These are phyloP conservation scores for Lithophane semibrunnea DNA, from an alignment of 2,888 invertebrate species.

Conservation along the genomic window DNA sequence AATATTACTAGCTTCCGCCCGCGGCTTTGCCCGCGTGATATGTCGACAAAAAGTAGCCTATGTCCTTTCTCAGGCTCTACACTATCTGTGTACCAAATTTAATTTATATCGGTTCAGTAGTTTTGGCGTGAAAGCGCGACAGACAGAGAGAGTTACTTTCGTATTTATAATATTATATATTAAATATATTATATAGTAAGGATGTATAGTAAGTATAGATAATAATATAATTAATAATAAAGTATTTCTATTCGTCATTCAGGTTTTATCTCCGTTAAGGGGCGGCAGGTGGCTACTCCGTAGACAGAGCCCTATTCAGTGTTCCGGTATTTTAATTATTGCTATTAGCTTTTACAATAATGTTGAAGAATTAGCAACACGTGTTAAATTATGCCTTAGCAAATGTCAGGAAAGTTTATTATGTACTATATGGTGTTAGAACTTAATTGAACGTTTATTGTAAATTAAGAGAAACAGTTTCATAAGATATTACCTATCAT, in stretches of 20 bases:
- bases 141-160: too few relatives aligned
- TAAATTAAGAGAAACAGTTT: not conserved
- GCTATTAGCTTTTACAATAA: not conserved
- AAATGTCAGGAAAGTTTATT: conserved; percentile 14
- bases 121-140: too few relatives aligned
- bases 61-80: too few relatives aligned
- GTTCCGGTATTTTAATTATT: conserved; percentile 28
- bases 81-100: too few relatives aligned
- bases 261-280: not conserved
- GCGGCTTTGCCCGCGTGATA: too few relatives aligned
- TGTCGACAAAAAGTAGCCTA: too few relatives aligned
- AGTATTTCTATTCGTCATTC: conserved; percentile 12
- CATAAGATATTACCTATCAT: too few relatives aligned
- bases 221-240: not conserved
- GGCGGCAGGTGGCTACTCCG: conserved; percentile 26
- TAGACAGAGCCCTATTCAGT: not conserved
- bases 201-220: too few relatives aligned
- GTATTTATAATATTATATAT: too few relatives aligned
- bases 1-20: too few relatives aligned
- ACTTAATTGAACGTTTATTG: not conserved
- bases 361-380: conserved; percentile 15
- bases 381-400: not conserved
- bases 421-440: not conserved
- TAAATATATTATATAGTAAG: too few relatives aligned
- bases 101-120: too few relatives aligned